A percentile compares a stretch with the other conserved stretches of the same genome.
Conservation (phyloP, 2,113 vertebrate species). For the Synchiropus splendidus region DNA sequence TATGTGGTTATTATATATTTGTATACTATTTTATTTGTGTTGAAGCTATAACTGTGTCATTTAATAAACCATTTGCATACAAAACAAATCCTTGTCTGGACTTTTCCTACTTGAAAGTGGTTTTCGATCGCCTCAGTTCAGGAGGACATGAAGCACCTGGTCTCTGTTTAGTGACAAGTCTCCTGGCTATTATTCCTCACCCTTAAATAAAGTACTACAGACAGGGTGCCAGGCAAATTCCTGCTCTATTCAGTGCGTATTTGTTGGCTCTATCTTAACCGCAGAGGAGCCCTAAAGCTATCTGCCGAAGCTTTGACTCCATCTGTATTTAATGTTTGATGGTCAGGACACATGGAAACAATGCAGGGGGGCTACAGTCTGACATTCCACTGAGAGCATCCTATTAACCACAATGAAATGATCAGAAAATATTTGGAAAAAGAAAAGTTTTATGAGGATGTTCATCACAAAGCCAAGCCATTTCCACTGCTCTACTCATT, state of each 20-base stretch:
- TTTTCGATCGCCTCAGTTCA: background rate
- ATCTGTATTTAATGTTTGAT: slow-evolving; percentile 47
- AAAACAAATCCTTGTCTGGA: slow-evolving; percentile 42
- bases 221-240: slow-evolving; percentile 54
- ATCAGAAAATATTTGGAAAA: too few relatives aligned
- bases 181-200: slow-evolving; percentile 35
- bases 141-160: slow-evolving; percentile 45
- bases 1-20: slow-evolving; percentile 69
- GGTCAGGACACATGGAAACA: slow-evolving; percentile 21
- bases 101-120: too few relatives aligned
- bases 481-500: too few relatives aligned
- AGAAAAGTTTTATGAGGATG: too few relatives aligned
- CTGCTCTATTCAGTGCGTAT: slow-evolving; percentile 47
- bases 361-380: slow-evolving; percentile 30
- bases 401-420: slow-evolving; percentile 8
- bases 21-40: slow-evolving; percentile 76
- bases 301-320: slow-evolving; percentile 36
- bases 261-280: slow-evolving; percentile 39
- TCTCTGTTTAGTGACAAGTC: slow-evolving; percentile 53
- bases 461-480: too few relatives aligned
- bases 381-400: slow-evolving; percentile 46
- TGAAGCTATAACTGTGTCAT: slow-evolving; percentile 68
- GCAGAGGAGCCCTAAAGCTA: slow-evolving; percentile 38
- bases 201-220: slow-evolving; percentile 20
- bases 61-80: slow-evolving; percentile 75